Evolutionary conservation across 2,888 invertebrate species (phyloP).

Genomic region (Drosophila merina): DNA sequence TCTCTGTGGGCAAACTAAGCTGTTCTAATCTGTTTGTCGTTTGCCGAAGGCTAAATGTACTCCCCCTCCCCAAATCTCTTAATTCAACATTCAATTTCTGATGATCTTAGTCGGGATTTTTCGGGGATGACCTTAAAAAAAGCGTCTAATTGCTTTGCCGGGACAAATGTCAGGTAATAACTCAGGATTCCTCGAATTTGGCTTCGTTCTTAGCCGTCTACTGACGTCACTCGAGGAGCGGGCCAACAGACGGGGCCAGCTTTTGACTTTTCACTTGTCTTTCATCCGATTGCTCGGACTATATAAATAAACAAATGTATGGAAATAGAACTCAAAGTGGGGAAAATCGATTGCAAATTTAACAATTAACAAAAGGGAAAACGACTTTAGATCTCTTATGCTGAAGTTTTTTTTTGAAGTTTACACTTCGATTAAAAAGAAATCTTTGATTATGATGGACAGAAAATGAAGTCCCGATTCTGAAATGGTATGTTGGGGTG

Average conservation of each 20-base stretch:
- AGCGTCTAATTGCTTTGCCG: constrained; percentile 54
- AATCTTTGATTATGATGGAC: too few relatives aligned
- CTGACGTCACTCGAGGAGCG: constrained; percentile 59
- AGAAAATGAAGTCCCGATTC: too few relatives aligned
- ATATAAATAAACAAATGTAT: constrained; percentile 66
- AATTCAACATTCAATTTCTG: constrained; percentile 54
- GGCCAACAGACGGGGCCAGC: constrained; percentile 41
- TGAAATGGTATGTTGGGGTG: too few relatives aligned
- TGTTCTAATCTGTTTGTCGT: constrained; percentile 72
- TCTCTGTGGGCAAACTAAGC: constrained; percentile 56
- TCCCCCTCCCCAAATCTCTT: constrained; percentile 13
- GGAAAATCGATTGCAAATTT: constrained; percentile 59
- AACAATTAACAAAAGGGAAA: constrained; percentile 49
- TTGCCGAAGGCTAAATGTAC: constrained; percentile 43
- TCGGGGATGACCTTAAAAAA: constrained; percentile 29
- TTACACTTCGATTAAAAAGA: too few relatives aligned
- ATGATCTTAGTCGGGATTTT: constrained; percentile 55
- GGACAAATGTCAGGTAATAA: constrained; percentile 35
- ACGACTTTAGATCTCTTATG: background rate
- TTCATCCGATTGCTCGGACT: constrained; percentile 63
- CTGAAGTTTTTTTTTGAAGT: too few relatives aligned
- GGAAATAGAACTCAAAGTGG: constrained; percentile 64
- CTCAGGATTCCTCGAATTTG: constrained; percentile 21
- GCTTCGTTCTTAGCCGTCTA: background rate
- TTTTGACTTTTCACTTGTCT: constrained; percentile 53